These are phyloP conservation scores for Sphinx pinastri DNA, from an alignment of 2,888 invertebrate species.

Conservation along the genomic window DNA sequence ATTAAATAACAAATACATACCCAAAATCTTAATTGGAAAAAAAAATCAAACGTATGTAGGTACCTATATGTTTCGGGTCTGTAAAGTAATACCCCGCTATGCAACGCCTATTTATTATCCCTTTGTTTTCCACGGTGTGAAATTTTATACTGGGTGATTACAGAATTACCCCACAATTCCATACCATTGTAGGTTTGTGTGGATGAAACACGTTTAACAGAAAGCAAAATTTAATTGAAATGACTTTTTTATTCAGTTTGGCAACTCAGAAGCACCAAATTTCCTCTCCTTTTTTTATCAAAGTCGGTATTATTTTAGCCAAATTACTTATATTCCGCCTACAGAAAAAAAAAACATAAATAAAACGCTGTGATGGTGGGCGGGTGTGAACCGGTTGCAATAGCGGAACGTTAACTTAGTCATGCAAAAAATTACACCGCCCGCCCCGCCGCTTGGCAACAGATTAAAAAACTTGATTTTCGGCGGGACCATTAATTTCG, in stretches of 20 bases:
- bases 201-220: no score
- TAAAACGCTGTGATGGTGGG: not conserved
- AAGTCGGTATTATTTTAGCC: not conserved
- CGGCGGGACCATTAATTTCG: slow-evolving; percentile 26
- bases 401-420: slow-evolving; percentile 40
- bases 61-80: no score
- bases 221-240: no score
- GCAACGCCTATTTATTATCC: no score
- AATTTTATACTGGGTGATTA: no score
- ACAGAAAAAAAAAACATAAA: not conserved
- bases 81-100: no score
- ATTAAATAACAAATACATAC: no score
- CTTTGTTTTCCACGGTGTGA: no score
- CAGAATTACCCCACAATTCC: no score
- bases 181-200: not conserved
- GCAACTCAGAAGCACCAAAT: not conserved
- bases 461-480: slow-evolving; percentile 29
- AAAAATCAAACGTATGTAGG: no score
- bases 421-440: slow-evolving; percentile 42
- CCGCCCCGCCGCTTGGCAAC: slow-evolving; percentile 19
- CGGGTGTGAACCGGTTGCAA: slow-evolving; percentile 37
- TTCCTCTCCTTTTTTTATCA: not conserved
- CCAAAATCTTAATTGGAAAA: no score
- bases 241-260: no score
- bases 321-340: slow-evolving; percentile 9